Evolutionary conservation across 2,797 vertebrate genomes (phyloP).

Genomic region (Hippocampus kuda): DNA sequence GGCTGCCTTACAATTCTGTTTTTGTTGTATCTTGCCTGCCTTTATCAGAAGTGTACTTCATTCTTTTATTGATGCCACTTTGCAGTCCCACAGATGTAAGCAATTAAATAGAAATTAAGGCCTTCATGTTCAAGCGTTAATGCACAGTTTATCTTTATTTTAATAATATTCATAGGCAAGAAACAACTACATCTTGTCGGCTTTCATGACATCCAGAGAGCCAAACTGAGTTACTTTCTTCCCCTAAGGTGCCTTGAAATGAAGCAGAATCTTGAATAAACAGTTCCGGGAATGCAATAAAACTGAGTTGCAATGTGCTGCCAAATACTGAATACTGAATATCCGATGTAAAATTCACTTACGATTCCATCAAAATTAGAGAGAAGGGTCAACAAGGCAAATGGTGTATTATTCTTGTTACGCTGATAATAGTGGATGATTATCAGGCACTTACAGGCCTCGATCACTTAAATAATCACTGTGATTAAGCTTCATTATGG

Average conservation of each 20-base stretch:
- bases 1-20: conserved; percentile 2
- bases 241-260: background rate
- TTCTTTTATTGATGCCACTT: background rate
- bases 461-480: conserved; percentile 14
- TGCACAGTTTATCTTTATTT: background rate
- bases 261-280: conserved; percentile 1
- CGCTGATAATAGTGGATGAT: conserved; percentile 1
- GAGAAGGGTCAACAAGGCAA: background rate
- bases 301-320: background rate
- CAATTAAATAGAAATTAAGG: background rate
- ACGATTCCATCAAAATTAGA: background rate
- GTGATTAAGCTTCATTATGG: conserved; percentile 11
- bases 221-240: background rate
- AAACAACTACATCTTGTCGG: background rate
- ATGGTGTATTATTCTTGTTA: background rate
- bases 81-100: background rate
- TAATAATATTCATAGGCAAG: background rate
- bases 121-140: background rate
- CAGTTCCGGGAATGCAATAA: background rate
- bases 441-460: background rate
- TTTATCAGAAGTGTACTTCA: background rate
- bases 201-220: background rate
- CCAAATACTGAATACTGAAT: background rate
- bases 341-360: background rate
- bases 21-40: conserved; percentile 9